Evolutionary conservation across 2,888 invertebrate genomes (phyloP).

Genomic region (Drosophila monieri): DNA sequence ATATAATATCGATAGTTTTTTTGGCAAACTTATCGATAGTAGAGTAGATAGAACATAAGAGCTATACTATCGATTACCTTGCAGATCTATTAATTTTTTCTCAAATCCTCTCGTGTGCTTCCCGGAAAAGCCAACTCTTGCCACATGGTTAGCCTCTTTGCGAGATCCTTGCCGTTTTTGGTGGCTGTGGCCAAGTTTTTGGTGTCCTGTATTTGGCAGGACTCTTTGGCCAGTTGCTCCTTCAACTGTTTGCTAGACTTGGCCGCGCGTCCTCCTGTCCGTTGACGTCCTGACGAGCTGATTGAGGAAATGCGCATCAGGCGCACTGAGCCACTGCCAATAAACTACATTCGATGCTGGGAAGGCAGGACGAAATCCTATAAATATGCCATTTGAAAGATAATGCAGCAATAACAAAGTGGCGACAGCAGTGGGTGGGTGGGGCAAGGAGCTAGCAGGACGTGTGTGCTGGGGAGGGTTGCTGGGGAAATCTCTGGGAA

Average conservation of each 20-base stretch:
- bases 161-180: background rate
- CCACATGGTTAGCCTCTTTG: background rate
- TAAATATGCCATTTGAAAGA: constrained; percentile 81
- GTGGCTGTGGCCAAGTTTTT: constrained; percentile 37
- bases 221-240: constrained; percentile 44
- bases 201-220: background rate
- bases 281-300: constrained; percentile 53
- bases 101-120: too few relatives aligned
- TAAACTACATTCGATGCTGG: constrained; percentile 64
- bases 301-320: constrained; percentile 77
- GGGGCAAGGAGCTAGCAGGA: constrained; percentile 1
- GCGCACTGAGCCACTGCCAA: constrained; percentile 69
- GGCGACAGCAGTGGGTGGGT: constrained; percentile 30
- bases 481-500: constrained; percentile 7
- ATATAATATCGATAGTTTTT: too few relatives aligned
- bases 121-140: background rate
- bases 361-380: constrained; percentile 63
- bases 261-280: constrained; percentile 23
- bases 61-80: too few relatives aligned
- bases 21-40: too few relatives aligned
- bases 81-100: too few relatives aligned
- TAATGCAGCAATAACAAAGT: constrained; percentile 77
- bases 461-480: constrained; percentile 12
- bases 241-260: constrained; percentile 64
- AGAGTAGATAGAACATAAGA: too few relatives aligned